Evolutionary conservation across 1,140 invertebrate species (phyloP), one percentile per base, ranked within the genome.

Genomic region (Pogonomyrmex californicus): DNA sequence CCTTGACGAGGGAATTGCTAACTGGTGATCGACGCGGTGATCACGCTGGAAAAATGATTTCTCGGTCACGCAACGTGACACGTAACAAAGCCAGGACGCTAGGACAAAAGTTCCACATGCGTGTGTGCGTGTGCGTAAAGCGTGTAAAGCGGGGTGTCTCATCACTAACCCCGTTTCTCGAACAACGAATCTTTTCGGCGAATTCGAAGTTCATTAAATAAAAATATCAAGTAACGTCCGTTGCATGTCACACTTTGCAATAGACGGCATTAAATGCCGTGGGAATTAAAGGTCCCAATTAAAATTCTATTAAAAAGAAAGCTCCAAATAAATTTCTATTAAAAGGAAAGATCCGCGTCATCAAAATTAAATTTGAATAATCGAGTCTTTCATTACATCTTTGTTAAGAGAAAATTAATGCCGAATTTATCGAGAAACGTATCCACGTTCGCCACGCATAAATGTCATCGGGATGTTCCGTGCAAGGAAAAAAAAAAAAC

Each of bases 31-130:
- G 66, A 41, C 51, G 66, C 66, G 77, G 65, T 38, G 51, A 82
- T 82, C 66, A 82, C 47, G 79, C 36, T 82, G 68, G 79, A 73
- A 82, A 82, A 82, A 82, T 82, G 79, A 82, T 82, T 82, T 82
- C 79, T 82, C 79, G 79, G 66, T 82, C 79, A 82, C 66, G 66
- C 66, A 82, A 82, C 41, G 30, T 47, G 79, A 58, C 47, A 82
- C 65, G 79, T 82, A 73, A 82, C 79, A 82, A 82, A 82, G 38
- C 51, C 41, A 68, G 41, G 12, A 71, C 17, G 41, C 51, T 73
- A 44, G 79, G 41, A 82, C 66, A 58, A 73, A 82, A 82, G 66
- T 58, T 73, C 23, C 17, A 36, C 30, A 4, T 12, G 36, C 10
- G 10, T 14, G 2, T 5, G 6, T 1, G 47, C n/a, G 36, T 12